A percentile compares a stretch with the other conserved stretches of the same genome.
Evolutionary conservation across 2,797 vertebrate species (phyloP).

Genomic region (Sebastes umbrosus): DNA sequence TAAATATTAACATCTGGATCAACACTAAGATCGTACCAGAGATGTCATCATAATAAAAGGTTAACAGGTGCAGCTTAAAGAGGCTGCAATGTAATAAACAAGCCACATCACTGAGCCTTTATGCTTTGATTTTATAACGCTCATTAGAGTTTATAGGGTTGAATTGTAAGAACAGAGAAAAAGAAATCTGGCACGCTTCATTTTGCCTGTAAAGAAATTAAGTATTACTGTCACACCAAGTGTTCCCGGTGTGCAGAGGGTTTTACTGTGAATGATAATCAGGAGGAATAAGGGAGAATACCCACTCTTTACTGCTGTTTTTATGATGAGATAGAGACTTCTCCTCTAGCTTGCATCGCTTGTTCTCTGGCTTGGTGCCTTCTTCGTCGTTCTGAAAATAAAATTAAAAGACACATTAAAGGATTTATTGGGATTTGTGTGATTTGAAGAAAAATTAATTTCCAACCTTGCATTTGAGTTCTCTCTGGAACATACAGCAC

Average conservation of each 20-base stretch:
- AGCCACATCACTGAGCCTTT: background rate
- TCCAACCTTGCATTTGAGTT: background rate
- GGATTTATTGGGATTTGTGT: background rate
- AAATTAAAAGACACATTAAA: background rate
- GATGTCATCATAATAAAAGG: background rate
- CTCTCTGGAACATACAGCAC: background rate
- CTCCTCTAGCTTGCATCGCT: constrained; percentile 92
- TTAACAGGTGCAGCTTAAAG: constrained; percentile 16
- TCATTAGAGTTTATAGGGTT: background rate
- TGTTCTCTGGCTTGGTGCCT: constrained; percentile 87
- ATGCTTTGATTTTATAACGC: background rate
- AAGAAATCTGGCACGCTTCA: background rate
- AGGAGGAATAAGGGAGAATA: constrained; percentile 38
- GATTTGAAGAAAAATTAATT: background rate
- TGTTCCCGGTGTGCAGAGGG: background rate
- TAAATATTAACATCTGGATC: constrained; percentile 3
- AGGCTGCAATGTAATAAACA: background rate
- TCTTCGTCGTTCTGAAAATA: constrained; percentile 90
- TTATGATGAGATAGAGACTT: constrained; percentile 91
- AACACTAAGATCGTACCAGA: background rate
- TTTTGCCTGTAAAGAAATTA: constrained; percentile 11
- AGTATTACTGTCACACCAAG: background rate
- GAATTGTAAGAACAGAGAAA: background rate
- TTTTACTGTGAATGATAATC: constrained; percentile 3
- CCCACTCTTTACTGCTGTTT: constrained; percentile 93